These are phyloP conservation scores for Xyrauchen texanus DNA, from an alignment of 2,113 vertebrate genomes.

Conservation along the genomic window DNA sequence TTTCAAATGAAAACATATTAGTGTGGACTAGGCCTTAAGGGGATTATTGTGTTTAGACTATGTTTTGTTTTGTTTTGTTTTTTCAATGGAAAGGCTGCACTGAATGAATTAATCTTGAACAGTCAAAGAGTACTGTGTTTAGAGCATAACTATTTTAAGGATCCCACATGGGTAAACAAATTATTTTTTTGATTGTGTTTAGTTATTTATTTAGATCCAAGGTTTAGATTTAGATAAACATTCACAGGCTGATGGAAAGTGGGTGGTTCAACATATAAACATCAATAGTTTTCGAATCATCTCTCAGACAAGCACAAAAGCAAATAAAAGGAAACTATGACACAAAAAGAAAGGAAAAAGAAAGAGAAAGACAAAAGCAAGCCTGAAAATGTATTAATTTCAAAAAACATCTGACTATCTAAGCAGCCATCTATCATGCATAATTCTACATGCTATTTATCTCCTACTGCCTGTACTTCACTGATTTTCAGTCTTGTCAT, in stretches of 20 bases:
- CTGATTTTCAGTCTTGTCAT: constrained; percentile 27
- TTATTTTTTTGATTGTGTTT: background rate
- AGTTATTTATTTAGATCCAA: constrained; percentile 9
- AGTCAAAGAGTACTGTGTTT: constrained; percentile 25
- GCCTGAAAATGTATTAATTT: background rate
- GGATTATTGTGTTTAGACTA: constrained; percentile 30
- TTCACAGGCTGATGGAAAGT: constrained; percentile 22
- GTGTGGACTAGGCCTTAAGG: too few species aligned
- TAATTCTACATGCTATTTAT: background rate
- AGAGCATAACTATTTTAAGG: constrained; percentile 28
- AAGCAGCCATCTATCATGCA: background rate
- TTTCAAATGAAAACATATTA: too few species aligned
- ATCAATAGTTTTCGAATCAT: background rate
- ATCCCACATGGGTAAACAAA: constrained; percentile 33
- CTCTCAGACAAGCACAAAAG: constrained; percentile 1
- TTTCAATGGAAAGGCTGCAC: background rate
- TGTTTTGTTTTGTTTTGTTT: background rate
- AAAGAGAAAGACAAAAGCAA: background rate
- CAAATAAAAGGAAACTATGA: background rate
- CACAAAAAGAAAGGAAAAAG: background rate
- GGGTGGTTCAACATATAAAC: background rate
- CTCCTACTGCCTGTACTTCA: background rate
- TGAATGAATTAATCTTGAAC: constrained; percentile 18
- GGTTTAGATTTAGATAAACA: background rate
- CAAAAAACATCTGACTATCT: background rate